Percentiles rank a stretch among this genome's conserved stretches.
Evolutionary conservation across 1,140 invertebrate genomes (phyloP).

Genomic region (Conus betulinus): DNA sequence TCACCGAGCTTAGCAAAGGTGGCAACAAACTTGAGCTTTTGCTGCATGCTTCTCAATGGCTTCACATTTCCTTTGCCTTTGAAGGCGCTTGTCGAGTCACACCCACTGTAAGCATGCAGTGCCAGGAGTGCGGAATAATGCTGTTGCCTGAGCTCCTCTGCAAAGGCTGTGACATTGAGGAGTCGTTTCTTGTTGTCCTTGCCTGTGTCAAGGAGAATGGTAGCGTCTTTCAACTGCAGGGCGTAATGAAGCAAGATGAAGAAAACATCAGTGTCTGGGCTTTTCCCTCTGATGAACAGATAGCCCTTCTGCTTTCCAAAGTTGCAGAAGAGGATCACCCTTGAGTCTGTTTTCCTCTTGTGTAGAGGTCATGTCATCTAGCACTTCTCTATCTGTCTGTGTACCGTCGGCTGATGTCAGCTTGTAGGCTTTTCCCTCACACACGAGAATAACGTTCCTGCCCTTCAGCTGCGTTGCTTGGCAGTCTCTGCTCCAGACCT

Average conservation of each 20-base stretch:
- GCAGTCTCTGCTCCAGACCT: conserved; percentile 33
- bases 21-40: neutral
- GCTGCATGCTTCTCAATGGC: conserved; percentile 1
- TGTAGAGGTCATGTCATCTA: neutral
- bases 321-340: conserved; percentile 35
- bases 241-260: conserved; percentile 47
- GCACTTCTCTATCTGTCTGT: neutral
- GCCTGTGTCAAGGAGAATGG: conserved; percentile 47
- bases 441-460: conserved; percentile 35
- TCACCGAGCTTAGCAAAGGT: conserved; percentile 1
- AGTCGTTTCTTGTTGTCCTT: conserved; percentile 37
- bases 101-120: neutral
- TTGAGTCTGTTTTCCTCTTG: conserved; percentile 45
- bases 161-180: conserved; percentile 28
- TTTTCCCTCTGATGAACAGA: conserved; percentile 11
- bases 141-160: conserved; percentile 12
- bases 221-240: conserved; percentile 13
- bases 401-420: conserved; percentile 13
- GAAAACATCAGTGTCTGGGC: conserved; percentile 49
- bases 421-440: conserved; percentile 33
- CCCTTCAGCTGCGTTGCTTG: conserved; percentile 28
- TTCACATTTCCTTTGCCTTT: conserved; percentile 25
- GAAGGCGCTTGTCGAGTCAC: conserved; percentile 30
- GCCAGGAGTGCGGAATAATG: conserved; percentile 2
- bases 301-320: conserved; percentile 33